Percentiles rank a stretch among this genome's conserved stretches.
Evolutionary conservation across 2,888 invertebrate genomes (phyloP).

Genomic region (Halocaridina rubra): DNA sequence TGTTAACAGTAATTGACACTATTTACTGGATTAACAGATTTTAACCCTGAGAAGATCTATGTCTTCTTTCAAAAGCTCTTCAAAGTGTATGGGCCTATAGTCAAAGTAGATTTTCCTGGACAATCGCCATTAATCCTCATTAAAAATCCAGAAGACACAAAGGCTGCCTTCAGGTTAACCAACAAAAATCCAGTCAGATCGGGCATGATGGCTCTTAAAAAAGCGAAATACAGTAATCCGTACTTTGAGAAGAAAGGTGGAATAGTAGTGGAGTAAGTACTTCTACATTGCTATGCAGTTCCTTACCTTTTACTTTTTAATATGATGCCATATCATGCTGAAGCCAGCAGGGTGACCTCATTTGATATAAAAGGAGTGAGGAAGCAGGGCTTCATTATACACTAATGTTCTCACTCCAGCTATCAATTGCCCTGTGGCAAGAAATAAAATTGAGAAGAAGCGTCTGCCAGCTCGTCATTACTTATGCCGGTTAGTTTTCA

Average conservation of each 20-base stretch:
- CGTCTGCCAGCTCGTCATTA: too few relatives aligned
- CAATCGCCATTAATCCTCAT: constrained; percentile 14
- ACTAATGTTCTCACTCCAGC: too few relatives aligned
- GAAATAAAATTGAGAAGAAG: too few relatives aligned
- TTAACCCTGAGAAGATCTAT: constrained; percentile 14
- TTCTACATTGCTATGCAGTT: too few relatives aligned
- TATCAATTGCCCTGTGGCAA: too few relatives aligned
- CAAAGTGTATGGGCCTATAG: constrained; percentile 24
- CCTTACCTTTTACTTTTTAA: too few relatives aligned
- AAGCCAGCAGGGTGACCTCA: too few relatives aligned
- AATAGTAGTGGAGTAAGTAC: constrained; percentile 28
- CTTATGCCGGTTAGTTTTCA: too few relatives aligned
- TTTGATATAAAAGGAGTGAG: too few relatives aligned
- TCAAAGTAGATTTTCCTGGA: constrained; percentile 26
- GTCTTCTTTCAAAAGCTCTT: constrained; percentile 40
- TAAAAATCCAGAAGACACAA: constrained; percentile 9
- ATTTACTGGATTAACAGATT: constrained; percentile 19
- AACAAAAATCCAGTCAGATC: constrained; percentile 16
- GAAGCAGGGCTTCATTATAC: too few relatives aligned
- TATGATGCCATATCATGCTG: too few relatives aligned
- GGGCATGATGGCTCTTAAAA: neutral
- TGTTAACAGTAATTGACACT: neutral
- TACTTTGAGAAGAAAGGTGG: constrained; percentile 38
- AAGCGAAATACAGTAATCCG: constrained; percentile 12
- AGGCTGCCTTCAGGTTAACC: neutral